A percentile compares a stretch with the other conserved stretches of the same genome.
Evolutionary conservation across 2,113 vertebrate species (phyloP).

Genomic region (Ursus arctos): DNA sequence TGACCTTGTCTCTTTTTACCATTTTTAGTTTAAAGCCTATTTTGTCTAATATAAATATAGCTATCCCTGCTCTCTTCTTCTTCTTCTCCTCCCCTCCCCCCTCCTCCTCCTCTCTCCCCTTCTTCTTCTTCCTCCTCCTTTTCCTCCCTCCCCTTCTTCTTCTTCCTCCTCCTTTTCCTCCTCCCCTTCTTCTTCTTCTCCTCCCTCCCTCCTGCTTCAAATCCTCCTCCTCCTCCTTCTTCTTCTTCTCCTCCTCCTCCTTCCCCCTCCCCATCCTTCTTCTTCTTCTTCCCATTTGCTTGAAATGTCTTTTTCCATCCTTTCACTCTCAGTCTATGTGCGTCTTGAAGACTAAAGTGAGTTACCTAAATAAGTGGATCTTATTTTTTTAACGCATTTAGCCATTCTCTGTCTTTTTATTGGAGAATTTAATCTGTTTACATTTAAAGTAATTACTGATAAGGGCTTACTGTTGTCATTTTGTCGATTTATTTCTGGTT

Average conservation of each 20-base stretch:
- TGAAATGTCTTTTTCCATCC: neutral
- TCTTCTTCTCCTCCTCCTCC: neutral
- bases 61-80: neutral
- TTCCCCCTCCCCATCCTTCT: neutral
- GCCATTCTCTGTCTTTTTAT: neutral
- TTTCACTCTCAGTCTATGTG: neutral
- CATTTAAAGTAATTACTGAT: neutral
- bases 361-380: neutral
- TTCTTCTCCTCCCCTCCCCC: neutral
- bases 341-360: neutral
- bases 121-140: too few species aligned
- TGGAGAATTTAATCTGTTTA: neutral
- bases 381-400: neutral
- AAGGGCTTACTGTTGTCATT: neutral
- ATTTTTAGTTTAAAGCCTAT: neutral
- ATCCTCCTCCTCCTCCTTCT: too few species aligned
- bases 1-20: neutral
- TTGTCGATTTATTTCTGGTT: neutral
- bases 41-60: neutral
- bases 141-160: too few species aligned
- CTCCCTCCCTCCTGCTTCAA: too few species aligned
- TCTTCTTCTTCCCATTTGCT: neutral
- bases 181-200: too few species aligned
- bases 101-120: too few species aligned
- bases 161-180: too few species aligned